Evolutionary conservation across 2,113 vertebrate genomes (phyloP), one percentile per base, ranked within the genome.

Genomic region (Beaufortia kweichowensis): DNA sequence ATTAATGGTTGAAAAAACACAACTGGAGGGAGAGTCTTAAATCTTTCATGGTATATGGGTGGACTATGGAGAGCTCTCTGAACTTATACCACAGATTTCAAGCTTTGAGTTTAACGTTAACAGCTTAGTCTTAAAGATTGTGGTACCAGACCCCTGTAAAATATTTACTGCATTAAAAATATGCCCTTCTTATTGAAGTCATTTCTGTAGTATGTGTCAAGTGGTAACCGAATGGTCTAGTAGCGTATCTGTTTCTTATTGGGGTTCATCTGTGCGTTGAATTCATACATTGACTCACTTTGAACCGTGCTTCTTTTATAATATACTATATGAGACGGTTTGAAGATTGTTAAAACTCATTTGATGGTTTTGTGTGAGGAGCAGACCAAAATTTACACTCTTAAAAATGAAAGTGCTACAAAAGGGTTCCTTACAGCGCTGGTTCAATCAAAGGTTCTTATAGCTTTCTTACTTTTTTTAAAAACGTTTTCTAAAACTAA

Each of bases 1-100:
- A 82, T 84, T 80, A 78, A 82, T 78, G 76, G 71, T 62, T 72
- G 53, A 23, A 76, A 65, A 80, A 62, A 56, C 70, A 63, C 41
- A 56, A 68, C 71, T 48, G 66, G 65, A 60, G 68, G 77, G 53
- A 67, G 31, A 41, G 66, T 75, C 78, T 72, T 78, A 66, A 82
- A 80, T 73, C 78, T 73, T 78, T 76, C 70, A 84, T 80, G 78
- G 41, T 29, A 57, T 35, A 60, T 62, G 60, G 53, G 61, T 28
- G 15, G 48, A 64, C 59, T 66, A 35, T 81, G 67, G 63, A 72
- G 76, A 70, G 61, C 33, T 14, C 50, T 73, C 35, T 75, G 60
- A 75, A 71, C 11, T 14, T 56, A 56, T 62, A 64, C 33, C 68
- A 11, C 43, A 28, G 24, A 56, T 67, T 68, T 74, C 56, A 60